phyloP scores from a whole-genome alignment of 2,113 vertebrate species.

The Apeltes quadracus region DNA sequence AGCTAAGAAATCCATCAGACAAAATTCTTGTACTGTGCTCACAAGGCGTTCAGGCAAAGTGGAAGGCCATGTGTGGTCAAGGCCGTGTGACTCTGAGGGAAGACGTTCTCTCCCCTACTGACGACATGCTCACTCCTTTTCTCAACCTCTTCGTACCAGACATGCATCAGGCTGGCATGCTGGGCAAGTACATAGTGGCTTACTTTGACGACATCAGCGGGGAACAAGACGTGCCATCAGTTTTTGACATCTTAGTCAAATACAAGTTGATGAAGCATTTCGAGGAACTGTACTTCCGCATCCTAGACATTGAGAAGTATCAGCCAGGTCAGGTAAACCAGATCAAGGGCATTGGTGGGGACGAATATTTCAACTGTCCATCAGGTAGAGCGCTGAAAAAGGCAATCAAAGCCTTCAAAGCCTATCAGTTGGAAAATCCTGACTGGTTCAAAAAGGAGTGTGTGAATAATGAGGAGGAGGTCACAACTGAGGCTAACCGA shows the following conservation, averaged over 20 bases:
- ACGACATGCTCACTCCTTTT: slow-evolving; percentile 91
- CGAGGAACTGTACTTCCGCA: slow-evolving; percentile 92
- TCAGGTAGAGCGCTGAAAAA: slow-evolving; percentile 83
- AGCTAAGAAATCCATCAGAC: slow-evolving; percentile 81
- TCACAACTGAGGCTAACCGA: slow-evolving; percentile 25
- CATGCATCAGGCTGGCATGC: slow-evolving; percentile 86
- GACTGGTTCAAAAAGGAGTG: slow-evolving; percentile 91
- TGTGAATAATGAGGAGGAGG: slow-evolving; percentile 69
- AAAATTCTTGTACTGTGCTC: slow-evolving; percentile 94
- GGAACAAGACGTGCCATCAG: slow-evolving; percentile 85
- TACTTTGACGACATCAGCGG: slow-evolving; percentile 89
- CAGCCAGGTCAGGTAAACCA: slow-evolving; percentile 85
- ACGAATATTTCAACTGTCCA: slow-evolving; percentile 82
- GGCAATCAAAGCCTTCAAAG: slow-evolving; percentile 84
- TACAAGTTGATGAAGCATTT: slow-evolving; percentile 93
- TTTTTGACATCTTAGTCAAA: slow-evolving; percentile 85
- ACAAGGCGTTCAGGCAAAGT: slow-evolving; percentile 89
- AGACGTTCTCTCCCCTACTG: slow-evolving; percentile 81
- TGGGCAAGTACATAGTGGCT: slow-evolving; percentile 91
- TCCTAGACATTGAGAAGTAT: slow-evolving; percentile 91
- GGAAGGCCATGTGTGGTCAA: slow-evolving; percentile 88
- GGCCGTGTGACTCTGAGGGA: slow-evolving; percentile 80
- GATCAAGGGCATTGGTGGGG: slow-evolving; percentile 81
- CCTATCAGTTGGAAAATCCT: slow-evolving; percentile 82
- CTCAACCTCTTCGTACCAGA: slow-evolving; percentile 91